Base-by-base conservation (phyloP, 2,797 vertebrate species). In the Peromyscus nudipes region DNA sequence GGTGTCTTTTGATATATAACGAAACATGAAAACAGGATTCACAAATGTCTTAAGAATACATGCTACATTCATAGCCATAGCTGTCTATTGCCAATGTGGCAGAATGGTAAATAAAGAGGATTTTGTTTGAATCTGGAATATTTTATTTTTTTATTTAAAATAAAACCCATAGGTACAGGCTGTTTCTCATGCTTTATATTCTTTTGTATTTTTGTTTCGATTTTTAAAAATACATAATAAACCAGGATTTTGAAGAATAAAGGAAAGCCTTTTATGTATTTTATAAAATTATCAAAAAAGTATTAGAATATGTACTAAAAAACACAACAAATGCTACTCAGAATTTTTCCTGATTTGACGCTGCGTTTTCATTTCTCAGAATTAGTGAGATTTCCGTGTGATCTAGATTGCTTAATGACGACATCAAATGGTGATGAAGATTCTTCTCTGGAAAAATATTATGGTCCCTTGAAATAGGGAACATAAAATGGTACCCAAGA, bases 301-400 rank as follows among this genome's bases (percentile, higher is more conserved):
- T 84, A 89, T 88, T 90, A 75, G 81, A 92, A 81, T 82, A 52
- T 19, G 73, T 65, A 77, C 49, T 96, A 37, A 97, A 96, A 96
- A 96, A 87, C 29, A 91, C 21, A 94, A 88, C 93, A 31, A 89
- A 65, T 40, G 17, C 87, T 40, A 87, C 55, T 96, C 40, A 82
- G 5, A 95, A 92, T 94, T 90, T n/a, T 77, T 3, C 90, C 11
- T 14, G 71, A 90, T 67, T 95, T 31, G 84, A 75, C 14, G 34
- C 65, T 86, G 49, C 21, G 71, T 57, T 77, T 94, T 94, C 94
- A 97, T 37, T 92, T 64, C 46, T 94, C 37, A 86, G 57, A 95
- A 80, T 86, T 57, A 89, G 62, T 55, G 8, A 84, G 37, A 71
- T 95, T 95, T 85, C 96, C 69, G 79, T 29, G 6, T 71, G 52